Base-by-base conservation (phyloP, 2,113 vertebrate genomes). In the Pandion haliaetus region DNA sequence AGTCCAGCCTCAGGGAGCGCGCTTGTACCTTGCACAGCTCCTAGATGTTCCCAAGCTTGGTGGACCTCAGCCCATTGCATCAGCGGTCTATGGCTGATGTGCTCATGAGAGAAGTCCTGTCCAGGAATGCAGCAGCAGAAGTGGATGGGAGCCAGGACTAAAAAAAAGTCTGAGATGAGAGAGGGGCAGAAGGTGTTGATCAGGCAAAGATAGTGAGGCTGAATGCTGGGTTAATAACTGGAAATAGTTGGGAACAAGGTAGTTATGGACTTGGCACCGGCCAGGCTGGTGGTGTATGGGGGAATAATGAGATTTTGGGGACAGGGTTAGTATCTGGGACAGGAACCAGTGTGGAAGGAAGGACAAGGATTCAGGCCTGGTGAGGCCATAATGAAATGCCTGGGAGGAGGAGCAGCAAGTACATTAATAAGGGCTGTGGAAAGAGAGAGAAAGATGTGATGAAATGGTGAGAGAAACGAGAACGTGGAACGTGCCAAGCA, bases 221-320 rank as follows among this genome's bases (percentile, higher is more conserved):
- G 49, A 62, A 55, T 1, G 1, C 17, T 12, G 10, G 40, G 18
- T 45, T n/a, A 63, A n/a, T 63, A 57, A n/a, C 26, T 47, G 49
- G 21, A 57, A 42, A 36, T 16, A 36, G 21, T 14, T 57, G 66
- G 66, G 66, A 55, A 42, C 5, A 65, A 45, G 8, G 32, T 40
- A 31, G 20, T 50, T 65, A 38, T 12, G 36, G 73, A 17, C n/a
- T 61, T 69, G 69, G 10, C 16, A 52, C 8, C 2, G 2, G 34
- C 8, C 0, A 1, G 14, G 29, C 17, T 40, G 45, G 50, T 23
- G 20, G 24, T 26, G 3, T 47, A 5, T 10, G 34, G 12, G 14
- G 20, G 25, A 78, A 45, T 54, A 13, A 59, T 45, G 50, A 52
- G 29, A 21, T 55, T 83, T 28, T 47, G 44, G 14, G 8, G 29